Conservation (phyloP, 2,113 vertebrate species). For the Romanogobio albipinnatus region DNA sequence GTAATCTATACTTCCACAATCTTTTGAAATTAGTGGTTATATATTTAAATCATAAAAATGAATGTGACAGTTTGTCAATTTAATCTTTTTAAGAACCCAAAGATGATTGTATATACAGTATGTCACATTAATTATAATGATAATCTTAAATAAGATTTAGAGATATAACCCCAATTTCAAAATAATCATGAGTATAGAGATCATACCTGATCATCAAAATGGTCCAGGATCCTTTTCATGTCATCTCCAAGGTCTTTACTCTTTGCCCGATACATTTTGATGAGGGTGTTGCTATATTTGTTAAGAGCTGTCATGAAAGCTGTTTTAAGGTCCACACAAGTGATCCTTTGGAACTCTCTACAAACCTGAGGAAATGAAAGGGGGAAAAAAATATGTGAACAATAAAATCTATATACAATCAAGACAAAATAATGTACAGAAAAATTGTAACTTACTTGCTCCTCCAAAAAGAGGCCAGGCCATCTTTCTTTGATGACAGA, state of each 20-base stretch:
- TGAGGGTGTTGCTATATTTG: neutral
- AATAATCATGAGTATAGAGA: neutral
- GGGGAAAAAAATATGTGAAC: neutral
- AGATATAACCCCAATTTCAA: too few species aligned
- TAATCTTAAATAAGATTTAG: too few species aligned
- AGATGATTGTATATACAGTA: too few species aligned
- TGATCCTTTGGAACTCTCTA: neutral
- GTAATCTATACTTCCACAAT: too few species aligned
- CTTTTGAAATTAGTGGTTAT: too few species aligned
- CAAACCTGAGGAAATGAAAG: neutral
- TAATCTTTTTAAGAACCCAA: too few species aligned
- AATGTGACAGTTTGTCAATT: too few species aligned
- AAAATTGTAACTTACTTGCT: neutral
- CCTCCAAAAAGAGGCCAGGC: neutral
- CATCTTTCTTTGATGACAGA: neutral
- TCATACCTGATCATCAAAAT: slow-evolving; percentile 12
- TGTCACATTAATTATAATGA: too few species aligned
- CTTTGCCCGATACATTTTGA: neutral
- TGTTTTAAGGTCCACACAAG: neutral
- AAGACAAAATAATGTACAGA: neutral
- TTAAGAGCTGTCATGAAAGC: neutral
- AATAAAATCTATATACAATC: neutral
- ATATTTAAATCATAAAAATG: too few species aligned
- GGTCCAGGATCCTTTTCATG: neutral
- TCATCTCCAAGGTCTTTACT: neutral